These are phyloP conservation scores for Caenorhabditis angaria DNA, from an alignment of 2,888 invertebrate species.

Conservation along the genomic window DNA sequence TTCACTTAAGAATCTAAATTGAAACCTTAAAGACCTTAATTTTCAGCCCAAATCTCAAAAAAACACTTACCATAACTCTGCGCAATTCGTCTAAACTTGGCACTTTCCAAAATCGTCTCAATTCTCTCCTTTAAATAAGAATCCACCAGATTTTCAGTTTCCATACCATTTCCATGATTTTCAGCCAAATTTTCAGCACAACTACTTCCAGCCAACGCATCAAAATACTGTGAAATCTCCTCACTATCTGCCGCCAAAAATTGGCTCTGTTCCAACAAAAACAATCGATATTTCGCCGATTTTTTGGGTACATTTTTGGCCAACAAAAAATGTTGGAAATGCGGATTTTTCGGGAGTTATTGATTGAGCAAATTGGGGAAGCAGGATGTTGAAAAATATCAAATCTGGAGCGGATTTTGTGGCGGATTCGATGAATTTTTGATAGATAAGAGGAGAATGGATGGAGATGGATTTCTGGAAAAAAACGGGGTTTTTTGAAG, in stretches of 20 bases:
- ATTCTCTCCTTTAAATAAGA: not conserved
- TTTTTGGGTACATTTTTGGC: not conserved
- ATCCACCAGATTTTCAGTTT: not conserved
- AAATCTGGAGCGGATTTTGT: not conserved
- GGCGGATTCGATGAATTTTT: not conserved
- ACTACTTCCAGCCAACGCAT: not conserved
- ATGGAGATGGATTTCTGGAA: no score
- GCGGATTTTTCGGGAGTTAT: not conserved
- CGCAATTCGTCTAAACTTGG: not conserved
- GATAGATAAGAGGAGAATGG: not conserved
- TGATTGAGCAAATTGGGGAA: not conserved
- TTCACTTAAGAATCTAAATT: no score
- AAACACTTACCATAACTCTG: conserved; percentile 2
- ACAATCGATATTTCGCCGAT: not conserved
- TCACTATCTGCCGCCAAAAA: not conserved
- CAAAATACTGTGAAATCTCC: not conserved
- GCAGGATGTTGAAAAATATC: not conserved
- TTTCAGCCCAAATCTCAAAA: no score
- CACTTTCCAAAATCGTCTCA: not conserved
- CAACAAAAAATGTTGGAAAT: not conserved
- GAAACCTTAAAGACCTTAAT: no score
- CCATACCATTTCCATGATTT: conserved; percentile 5
- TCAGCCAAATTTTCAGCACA: not conserved
- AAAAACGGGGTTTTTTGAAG: no score
- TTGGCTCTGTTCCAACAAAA: not conserved